Conservation (phyloP, 1,140 invertebrate genomes). For the Himalopsyche phryganea region DNA sequence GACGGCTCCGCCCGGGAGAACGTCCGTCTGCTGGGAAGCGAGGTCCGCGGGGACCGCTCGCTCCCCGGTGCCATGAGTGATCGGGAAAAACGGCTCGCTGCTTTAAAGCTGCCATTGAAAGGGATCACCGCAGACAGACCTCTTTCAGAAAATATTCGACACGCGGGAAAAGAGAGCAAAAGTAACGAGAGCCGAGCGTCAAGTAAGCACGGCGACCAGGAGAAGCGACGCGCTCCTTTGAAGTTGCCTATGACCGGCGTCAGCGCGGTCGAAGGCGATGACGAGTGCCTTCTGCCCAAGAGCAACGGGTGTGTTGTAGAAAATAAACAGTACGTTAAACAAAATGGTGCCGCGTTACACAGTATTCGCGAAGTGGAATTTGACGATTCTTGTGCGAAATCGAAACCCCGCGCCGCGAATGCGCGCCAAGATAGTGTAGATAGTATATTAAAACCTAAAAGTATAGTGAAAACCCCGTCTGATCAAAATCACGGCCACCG, state of each 20-base stretch:
- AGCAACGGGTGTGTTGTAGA: slow-evolving; percentile 7
- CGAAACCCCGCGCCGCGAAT: slow-evolving; percentile 1
- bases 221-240: slow-evolving; percentile 11
- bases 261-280: background rate
- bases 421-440: slow-evolving; percentile 1
- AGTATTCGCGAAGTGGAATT: slow-evolving; percentile 23
- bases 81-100: background rate
- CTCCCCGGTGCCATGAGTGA: background rate
- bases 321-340: background rate
- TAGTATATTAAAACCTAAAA: slow-evolving; percentile 20
- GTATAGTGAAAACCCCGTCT: slow-evolving; percentile 35
- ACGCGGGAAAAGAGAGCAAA: no score
- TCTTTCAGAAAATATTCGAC: no score
- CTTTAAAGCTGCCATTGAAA: slow-evolving; percentile 3
- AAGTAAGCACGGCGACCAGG: background rate
- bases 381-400: slow-evolving; percentile 10
- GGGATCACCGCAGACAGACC: background rate
- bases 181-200: background rate
- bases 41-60: background rate
- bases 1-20: background rate
- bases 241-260: slow-evolving; percentile 1
- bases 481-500: slow-evolving; percentile 3
- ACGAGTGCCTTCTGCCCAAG: background rate
- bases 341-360: slow-evolving; percentile 4
- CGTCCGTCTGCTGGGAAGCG: background rate